Percentiles rank a stretch among this genome's conserved stretches.
Conservation (phyloP, 2,797 vertebrate species). For the Lagorchestes hirsutus region DNA sequence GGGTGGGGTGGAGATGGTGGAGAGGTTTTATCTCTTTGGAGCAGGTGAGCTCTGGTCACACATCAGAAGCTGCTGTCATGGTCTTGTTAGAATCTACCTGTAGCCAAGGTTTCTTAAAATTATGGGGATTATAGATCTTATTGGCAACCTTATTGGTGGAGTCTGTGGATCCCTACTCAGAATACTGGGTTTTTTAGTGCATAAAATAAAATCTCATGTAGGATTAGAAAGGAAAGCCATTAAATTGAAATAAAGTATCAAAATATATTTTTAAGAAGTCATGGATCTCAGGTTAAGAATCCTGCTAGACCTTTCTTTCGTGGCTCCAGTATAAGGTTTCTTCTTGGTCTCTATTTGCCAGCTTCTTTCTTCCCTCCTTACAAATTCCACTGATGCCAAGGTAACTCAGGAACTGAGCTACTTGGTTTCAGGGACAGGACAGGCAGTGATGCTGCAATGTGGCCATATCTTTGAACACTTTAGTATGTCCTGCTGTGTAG, state of each 20-base stretch:
- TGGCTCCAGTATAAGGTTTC: not conserved
- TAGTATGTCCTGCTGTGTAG: not conserved
- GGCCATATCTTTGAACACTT: not conserved
- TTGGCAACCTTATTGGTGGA: too few species aligned
- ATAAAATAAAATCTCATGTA: too few species aligned
- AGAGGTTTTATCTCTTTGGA: conserved; percentile 14
- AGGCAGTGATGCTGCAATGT: not conserved
- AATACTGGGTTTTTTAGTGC: too few species aligned
- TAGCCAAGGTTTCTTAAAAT: too few species aligned
- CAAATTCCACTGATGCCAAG: conserved; percentile 16
- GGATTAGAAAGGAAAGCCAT: too few species aligned
- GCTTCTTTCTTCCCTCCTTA: not conserved
- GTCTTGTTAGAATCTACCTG: too few species aligned
- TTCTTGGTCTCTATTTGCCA: not conserved
- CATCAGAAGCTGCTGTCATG: not conserved
- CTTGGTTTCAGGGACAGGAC: conserved; percentile 50
- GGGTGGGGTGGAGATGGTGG: rapidly evolving
- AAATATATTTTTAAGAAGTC: too few species aligned
- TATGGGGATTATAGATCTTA: too few species aligned
- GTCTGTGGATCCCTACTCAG: too few species aligned
- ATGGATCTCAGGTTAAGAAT: rapidly evolving
- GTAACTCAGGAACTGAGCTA: conserved; percentile 52
- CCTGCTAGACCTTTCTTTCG: rapidly evolving
- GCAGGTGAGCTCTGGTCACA: not conserved
- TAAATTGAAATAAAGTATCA: too few species aligned